Evolutionary conservation across 2,797 vertebrate genomes (phyloP), one percentile per base, ranked within the genome.

Genomic region (Parambassis ranga): DNA sequence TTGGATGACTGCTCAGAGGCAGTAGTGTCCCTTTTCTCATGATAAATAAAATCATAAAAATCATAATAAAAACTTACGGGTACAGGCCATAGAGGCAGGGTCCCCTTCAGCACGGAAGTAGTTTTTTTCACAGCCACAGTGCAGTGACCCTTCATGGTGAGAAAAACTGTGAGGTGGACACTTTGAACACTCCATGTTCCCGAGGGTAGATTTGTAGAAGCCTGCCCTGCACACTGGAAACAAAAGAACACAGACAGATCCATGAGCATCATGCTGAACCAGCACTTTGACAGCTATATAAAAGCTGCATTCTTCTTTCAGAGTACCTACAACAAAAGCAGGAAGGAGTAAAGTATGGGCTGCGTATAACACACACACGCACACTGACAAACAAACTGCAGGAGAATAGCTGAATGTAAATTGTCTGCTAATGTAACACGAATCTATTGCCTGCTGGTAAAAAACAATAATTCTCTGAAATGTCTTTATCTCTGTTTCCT

Each of bases 81-180:
- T 98, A 83, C 97, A 99, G 89, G 97, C 95, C 95, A 98, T 96
- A 82, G 96, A 97, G 79, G 94, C 92, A 42, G 95, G 94, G 79
- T 99, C 97, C 88, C 93, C 96, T 36, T 96, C 95, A 19, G 96
- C 93, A 15, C 97, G 93, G 91, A 96, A 99, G 92, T 95, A 98
- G 92, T 96, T 96, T 81, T 95, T 97, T 91, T 98, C 96, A 85
- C 97, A 99, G 89, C 90, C 93, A 77, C 97, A 99, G 90, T 95
- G 91, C 79, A 94, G 77, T 42, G 96, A 94, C 6, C 96, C 96
- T 51, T 98, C 95, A 75, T 96, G 92, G 1, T 93, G 92, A 10
- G 94, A 92, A 61, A 94, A 94, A 64, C 96, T 99, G 65, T 98
- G 95, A 24, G 97, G 96, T 0, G 97, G 97, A 82, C 97, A 99